Evolutionary conservation across 2,113 vertebrate species (phyloP), one percentile per base, ranked within the genome.

Genomic region (Morone saxatilis): DNA sequence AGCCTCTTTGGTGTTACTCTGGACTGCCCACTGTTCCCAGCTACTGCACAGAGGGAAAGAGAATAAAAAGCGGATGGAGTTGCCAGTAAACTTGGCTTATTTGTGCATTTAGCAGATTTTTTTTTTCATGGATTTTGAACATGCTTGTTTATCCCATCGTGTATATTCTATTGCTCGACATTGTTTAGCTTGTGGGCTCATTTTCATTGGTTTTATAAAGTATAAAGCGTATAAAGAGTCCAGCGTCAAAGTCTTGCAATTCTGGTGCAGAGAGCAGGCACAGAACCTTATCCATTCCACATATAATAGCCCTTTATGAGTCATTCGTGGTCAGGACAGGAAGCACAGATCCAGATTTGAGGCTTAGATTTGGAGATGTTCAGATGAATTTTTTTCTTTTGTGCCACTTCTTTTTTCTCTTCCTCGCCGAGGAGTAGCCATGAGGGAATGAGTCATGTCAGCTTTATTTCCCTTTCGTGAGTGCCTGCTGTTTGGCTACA

Each of bases 361-460:
- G 78, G 45, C 61, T 78, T 22, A 43, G 72, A 89, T 90, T 88
- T 84, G 71, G 68, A 85, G 74, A 82, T 76, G 68, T 62, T 85
- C 16, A 22, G 47, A 56, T 78, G 40, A 47, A 62, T 62, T 59
- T 77, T 84, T 59, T 54, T 22, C 20, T 76, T 40, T 31, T 12
- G 12, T 57, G 40, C 75, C 61, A 87, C 76, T 89, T 88, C 40
- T 86, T 83, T 90, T 91, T 86, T 90, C 74, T 85, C 66, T 88
- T 89, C 86, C 76, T 75, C 76, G 70, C 71, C 5, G 16, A 73
- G n/a, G 67, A 77, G 70, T 74, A 71, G 84, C 79, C 89, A 84
- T 74, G 83, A 81, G 83, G 72, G 70, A 74, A 74, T 94, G 92
- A 93, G 70, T 94, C 92, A 92, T 12, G 4, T 56, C 84, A 67